Conservation (phyloP, 2,113 vertebrate genomes). For the Orthonyx spaldingii region DNA sequence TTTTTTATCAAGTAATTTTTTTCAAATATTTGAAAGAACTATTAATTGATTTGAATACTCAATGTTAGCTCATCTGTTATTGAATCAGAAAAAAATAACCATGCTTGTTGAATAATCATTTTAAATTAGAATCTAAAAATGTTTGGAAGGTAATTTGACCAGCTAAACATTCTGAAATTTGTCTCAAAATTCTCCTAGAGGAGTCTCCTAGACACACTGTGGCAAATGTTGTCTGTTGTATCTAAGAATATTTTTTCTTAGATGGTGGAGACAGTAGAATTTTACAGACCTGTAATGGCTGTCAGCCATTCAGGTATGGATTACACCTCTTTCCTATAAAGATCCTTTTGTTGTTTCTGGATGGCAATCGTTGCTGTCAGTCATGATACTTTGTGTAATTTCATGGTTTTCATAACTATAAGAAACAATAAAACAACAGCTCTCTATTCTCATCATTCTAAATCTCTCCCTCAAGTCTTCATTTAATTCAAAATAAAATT, state of each 20-base stretch:
- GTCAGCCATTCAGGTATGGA: not conserved
- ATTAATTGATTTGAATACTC: not conserved
- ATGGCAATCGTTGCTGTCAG: not conserved
- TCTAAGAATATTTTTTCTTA: not conserved
- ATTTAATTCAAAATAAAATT: not conserved
- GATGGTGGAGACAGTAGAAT: not conserved
- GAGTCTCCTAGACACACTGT: not conserved
- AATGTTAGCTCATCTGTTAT: not conserved
- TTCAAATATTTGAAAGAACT: not conserved
- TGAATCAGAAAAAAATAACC: not conserved
- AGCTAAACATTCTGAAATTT: not conserved
- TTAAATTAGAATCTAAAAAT: not conserved
- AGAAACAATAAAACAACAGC: not conserved
- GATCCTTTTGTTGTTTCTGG: not conserved
- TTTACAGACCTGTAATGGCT: not conserved
- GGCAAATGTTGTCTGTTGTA: not conserved
- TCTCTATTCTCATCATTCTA: not conserved
- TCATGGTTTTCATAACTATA: not conserved
- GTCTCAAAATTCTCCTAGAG: not conserved
- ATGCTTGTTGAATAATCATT: not conserved
- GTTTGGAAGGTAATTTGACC: not conserved
- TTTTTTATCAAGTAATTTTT: not conserved
- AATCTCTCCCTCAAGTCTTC: not conserved
- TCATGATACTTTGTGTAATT: not conserved
- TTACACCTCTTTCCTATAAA: not conserved